Evolutionary conservation across 2,797 vertebrate genomes (phyloP).

Genomic region (Molossus alvarezi): DNA sequence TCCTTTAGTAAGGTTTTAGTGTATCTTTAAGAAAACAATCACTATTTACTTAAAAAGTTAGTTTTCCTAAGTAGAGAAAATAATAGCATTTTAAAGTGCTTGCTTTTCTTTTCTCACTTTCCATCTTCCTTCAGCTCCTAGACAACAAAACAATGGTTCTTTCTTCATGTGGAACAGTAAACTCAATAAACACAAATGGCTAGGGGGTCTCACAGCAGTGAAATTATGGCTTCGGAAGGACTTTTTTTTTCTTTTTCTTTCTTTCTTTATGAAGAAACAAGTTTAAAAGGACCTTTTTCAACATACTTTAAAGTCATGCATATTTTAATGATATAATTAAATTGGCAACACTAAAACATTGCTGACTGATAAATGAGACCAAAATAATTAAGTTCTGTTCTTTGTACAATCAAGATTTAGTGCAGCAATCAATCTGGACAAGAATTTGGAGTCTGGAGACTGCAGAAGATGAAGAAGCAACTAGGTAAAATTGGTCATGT

Average conservation of each 20-base stretch:
- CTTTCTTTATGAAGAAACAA: constrained; percentile 59
- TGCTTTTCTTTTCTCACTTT: constrained; percentile 75
- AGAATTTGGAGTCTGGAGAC: constrained; percentile 79
- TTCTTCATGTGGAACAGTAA: constrained; percentile 88
- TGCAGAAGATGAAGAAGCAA: constrained; percentile 83
- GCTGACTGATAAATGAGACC: constrained; percentile 79
- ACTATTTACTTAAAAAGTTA: constrained; percentile 41
- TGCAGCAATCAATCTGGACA: constrained; percentile 73
- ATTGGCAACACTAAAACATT: constrained; percentile 69
- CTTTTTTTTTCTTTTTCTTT: constrained; percentile 54
- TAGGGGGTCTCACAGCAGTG: constrained; percentile 67
- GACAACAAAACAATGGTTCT: constrained; percentile 89
- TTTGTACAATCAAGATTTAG: constrained; percentile 83
- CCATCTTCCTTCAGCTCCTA: constrained; percentile 88
- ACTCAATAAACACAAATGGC: constrained; percentile 88
- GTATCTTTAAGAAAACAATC: constrained; percentile 63
- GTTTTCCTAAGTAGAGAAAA: constrained; percentile 70
- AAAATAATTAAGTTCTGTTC: constrained; percentile 85
- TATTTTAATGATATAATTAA: constrained; percentile 80
- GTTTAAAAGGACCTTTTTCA: constrained; percentile 73
- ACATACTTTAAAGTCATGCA: constrained; percentile 54
- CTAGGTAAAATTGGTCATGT: constrained; percentile 80
- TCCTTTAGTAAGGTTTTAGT: constrained; percentile 28
- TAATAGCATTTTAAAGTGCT: constrained; percentile 68
- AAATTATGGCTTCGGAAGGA: constrained; percentile 73